Base-by-base conservation (phyloP, 1,140 invertebrate genomes). In the Euwallacea similis region DNA sequence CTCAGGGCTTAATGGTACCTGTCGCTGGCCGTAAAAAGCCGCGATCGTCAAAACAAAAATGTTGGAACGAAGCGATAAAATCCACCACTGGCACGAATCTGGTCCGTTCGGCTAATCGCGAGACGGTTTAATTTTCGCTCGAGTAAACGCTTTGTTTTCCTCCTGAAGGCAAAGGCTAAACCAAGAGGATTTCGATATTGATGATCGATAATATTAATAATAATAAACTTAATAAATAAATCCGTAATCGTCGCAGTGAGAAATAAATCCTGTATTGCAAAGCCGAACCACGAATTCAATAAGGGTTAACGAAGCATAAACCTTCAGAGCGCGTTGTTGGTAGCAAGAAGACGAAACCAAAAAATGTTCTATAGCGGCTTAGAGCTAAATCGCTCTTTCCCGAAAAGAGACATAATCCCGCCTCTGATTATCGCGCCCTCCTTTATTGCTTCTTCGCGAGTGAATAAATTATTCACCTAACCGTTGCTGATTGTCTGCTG, bases 121-220 rank as follows among this genome's bases (percentile, higher is more conserved):
- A 50, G 46, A 50, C 9, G 6, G 46, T 50, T 50, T 50, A 33
- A 33, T 33, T 13, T 50, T 50, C 9, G 9, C 46, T 50, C 46
- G 46, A 50, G 9, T 50, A 11, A 11, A 50, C 13, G 13, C 9
- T 50, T 50, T 50, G 46, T 50, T 50, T 50, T 13, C 6, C 13
- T 13, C 46, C 46, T 13, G 13, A 50, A 50, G 2, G 9, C 46
- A 50, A 50, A 11, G 13, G 13, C 46, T 50, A 33, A 33, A 33
- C 21, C 21, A 33, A 33, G 21, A 33, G 21, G 21, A 33, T 33
- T 4, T 33, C 21, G 21, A 33, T 33, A 33, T 33, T 33, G 6
- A 11, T 50, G 46, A 50, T 11, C 46, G 46, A 50, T 50, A 50
- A 50, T 50, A 11, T 13, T 50, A 50, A 50, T 50, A 50, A 50